Evolutionary conservation across 2,113 vertebrate species (phyloP).

Genomic region (Hippocampus zosterae): DNA sequence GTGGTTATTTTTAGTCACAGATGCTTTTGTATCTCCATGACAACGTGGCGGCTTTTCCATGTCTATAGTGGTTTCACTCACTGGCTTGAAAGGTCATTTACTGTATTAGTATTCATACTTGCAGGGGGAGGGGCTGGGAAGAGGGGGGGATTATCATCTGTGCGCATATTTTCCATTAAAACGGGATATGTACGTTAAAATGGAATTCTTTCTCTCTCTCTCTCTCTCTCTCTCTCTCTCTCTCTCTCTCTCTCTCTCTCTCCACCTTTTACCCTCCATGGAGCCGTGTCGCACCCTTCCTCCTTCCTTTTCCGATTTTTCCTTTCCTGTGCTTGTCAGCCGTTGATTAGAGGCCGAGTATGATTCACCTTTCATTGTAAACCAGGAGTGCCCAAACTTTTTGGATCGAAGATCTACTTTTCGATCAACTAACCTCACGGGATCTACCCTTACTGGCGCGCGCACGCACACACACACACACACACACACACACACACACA

Average conservation of each 20-base stretch:
- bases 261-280: background rate
- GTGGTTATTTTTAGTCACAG: slow-evolving; percentile 63
- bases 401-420: too few species aligned
- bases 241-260: slow-evolving; percentile 1
- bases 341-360: slow-evolving; percentile 6
- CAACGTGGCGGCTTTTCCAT: background rate
- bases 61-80: slow-evolving; percentile 44
- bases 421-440: too few species aligned
- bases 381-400: too few species aligned
- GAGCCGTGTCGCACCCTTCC: slow-evolving; percentile 22
- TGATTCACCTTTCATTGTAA: background rate
- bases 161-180: slow-evolving; percentile 10
- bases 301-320: slow-evolving; percentile 30
- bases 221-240: slow-evolving; percentile 5
- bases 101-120: slow-evolving; percentile 8
- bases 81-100: slow-evolving; percentile 8
- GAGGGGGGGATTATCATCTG: background rate
- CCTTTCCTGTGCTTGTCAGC: slow-evolving; percentile 40
- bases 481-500: too few species aligned
- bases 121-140: background rate
- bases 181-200: background rate
- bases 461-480: too few species aligned
- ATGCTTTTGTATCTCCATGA: slow-evolving; percentile 46
- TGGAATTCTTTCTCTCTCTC: background rate
- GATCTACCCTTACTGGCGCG: too few species aligned